These are phyloP conservation scores for Mactromeris polynyma DNA, from an alignment of 2,888 invertebrate species.

Conservation along the genomic window DNA sequence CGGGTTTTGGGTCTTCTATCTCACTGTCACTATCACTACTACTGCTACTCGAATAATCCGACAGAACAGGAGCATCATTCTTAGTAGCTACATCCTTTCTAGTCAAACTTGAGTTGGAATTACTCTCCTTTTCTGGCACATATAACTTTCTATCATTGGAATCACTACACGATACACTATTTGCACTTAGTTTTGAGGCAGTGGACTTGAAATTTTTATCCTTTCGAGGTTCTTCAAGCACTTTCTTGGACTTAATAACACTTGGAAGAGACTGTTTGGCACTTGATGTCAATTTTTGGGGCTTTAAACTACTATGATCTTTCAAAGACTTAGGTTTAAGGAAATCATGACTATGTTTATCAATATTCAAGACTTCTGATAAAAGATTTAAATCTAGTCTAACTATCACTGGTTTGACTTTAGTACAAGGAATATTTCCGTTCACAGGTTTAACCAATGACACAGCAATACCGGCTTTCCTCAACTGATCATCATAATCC, in stretches of 20 bases:
- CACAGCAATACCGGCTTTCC: slow-evolving; percentile 45
- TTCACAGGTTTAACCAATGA: slow-evolving; percentile 49
- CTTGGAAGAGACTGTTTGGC: slow-evolving; percentile 53
- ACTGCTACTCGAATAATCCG: slow-evolving; percentile 49
- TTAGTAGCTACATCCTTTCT: slow-evolving; percentile 18
- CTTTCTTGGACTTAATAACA: slow-evolving; percentile 54
- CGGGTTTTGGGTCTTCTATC: slow-evolving; percentile 36
- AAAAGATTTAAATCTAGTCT: slow-evolving; percentile 66
- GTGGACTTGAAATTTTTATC: slow-evolving; percentile 32
- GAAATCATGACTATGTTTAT: slow-evolving; percentile 44
- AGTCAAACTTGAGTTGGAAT: slow-evolving; percentile 19
- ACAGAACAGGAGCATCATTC: background rate
- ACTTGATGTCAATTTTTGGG: slow-evolving; percentile 54
- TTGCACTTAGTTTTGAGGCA: slow-evolving; percentile 52
- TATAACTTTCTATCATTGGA: slow-evolving; percentile 26
- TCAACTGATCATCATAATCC: slow-evolving; percentile 22
- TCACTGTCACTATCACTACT: slow-evolving; percentile 62
- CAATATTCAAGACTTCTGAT: slow-evolving; percentile 41
- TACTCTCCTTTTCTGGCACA: slow-evolving; percentile 39
- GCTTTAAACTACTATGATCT: slow-evolving; percentile 25
- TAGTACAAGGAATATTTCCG: slow-evolving; percentile 55
- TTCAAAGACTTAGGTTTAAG: slow-evolving; percentile 30
- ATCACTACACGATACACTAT: slow-evolving; percentile 37
- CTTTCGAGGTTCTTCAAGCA: slow-evolving; percentile 34
- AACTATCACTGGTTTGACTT: slow-evolving; percentile 67